A percentile compares a stretch with the other conserved stretches of the same genome.
Evolutionary conservation across 2,888 invertebrate genomes (phyloP).

Genomic region (Bruchidius siliquastri): DNA sequence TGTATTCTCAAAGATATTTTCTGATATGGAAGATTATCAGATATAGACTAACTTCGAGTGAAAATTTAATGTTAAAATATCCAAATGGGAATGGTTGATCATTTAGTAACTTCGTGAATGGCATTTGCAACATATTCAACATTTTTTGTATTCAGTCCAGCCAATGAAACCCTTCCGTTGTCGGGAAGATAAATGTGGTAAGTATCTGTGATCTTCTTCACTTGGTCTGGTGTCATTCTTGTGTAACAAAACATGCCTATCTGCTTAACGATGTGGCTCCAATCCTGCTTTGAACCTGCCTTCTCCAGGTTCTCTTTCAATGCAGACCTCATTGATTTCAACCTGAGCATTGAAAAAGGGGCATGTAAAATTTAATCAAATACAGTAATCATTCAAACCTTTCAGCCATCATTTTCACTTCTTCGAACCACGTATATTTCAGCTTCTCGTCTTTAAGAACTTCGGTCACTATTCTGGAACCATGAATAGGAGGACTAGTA

Average conservation of each 20-base stretch:
- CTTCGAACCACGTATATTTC: slow-evolving; percentile 51
- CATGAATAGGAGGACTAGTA: slow-evolving; percentile 63
- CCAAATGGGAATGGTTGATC: too few species aligned
- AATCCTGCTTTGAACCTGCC: slow-evolving; percentile 56
- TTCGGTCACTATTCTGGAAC: slow-evolving; percentile 56
- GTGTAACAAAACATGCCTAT: slow-evolving; percentile 72
- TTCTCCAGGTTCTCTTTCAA: slow-evolving; percentile 54
- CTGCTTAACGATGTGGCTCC: slow-evolving; percentile 65
- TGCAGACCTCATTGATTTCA: slow-evolving; percentile 56
- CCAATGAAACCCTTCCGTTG: slow-evolving; percentile 64
- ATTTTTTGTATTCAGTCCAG: slow-evolving; percentile 61
- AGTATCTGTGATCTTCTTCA: slow-evolving; percentile 53
- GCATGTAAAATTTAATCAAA: slow-evolving; percentile 44
- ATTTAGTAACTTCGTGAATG: slow-evolving; percentile 60
- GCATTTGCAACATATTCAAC: slow-evolving; percentile 60
- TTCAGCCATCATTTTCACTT: slow-evolving; percentile 44
- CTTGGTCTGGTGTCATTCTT: slow-evolving; percentile 58
- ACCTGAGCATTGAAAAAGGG: slow-evolving; percentile 42
- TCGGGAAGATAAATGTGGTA: slow-evolving; percentile 61
- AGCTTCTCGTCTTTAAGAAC: slow-evolving; percentile 53
- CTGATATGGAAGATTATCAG: too few species aligned
- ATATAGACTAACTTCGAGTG: too few species aligned
- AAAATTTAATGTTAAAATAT: too few species aligned
- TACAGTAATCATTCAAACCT: too few species aligned
- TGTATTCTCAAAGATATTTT: too few species aligned